These are phyloP conservation scores for Triplophysa bombifrons DNA, from an alignment of 2,797 vertebrate species.

Conservation along the genomic window DNA sequence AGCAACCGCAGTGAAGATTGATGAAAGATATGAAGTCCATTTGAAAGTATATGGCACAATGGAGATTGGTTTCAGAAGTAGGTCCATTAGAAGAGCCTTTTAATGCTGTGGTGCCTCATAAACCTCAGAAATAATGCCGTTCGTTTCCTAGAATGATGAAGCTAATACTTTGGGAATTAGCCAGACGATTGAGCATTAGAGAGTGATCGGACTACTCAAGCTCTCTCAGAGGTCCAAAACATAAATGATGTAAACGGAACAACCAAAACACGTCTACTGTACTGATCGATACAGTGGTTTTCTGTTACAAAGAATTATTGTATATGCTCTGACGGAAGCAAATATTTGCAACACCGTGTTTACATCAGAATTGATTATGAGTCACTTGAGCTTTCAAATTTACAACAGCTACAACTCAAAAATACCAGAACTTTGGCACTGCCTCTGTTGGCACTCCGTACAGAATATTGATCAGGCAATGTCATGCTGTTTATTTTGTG, in stretches of 20 bases:
- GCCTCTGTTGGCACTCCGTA: too few species aligned
- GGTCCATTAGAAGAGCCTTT: slow-evolving; percentile 41
- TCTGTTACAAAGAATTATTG: not conserved
- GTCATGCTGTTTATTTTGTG: too few species aligned
- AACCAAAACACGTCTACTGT: not conserved
- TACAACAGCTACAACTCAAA: not conserved
- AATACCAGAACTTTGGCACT: not conserved
- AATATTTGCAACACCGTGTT: not conserved
- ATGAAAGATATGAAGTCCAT: slow-evolving; percentile 50
- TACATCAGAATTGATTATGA: not conserved
- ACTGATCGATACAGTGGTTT: not conserved
- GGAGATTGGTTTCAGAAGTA: slow-evolving; percentile 35
- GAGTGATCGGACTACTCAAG: slow-evolving; percentile 28
- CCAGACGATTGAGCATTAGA: slow-evolving; percentile 14
- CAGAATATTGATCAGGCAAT: too few species aligned
- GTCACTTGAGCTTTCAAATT: not conserved
- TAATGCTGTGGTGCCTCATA: slow-evolving; percentile 52
- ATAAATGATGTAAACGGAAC: slow-evolving; percentile 3
- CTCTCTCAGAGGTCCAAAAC: slow-evolving; percentile 1
- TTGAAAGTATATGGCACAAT: slow-evolving; percentile 47
- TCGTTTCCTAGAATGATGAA: slow-evolving; percentile 35
- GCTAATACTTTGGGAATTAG: slow-evolving; percentile 50
- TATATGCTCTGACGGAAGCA: not conserved
- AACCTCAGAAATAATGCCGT: slow-evolving; percentile 49
- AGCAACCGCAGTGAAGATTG: slow-evolving; percentile 16